Evolutionary conservation across 2,113 vertebrate species (phyloP), one percentile per base, ranked within the genome.

Genomic region (Oryzias curvinotus): DNA sequence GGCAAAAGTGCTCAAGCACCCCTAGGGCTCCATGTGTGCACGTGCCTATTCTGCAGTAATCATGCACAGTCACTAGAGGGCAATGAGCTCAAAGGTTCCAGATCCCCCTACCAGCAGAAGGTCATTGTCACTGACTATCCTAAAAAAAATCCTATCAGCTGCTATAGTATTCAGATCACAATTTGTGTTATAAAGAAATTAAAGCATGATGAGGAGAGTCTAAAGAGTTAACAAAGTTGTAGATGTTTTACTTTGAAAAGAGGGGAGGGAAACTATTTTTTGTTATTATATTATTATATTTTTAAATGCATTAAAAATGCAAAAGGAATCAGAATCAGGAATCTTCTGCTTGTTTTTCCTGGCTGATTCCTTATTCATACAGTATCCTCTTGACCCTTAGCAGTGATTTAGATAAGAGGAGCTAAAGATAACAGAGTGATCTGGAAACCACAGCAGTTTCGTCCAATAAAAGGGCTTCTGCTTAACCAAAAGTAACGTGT

Each of bases 1-100:
- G 21, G 21, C 2, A 36, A 12, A 10, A 10, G 36, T 12, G 30
- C 8, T 36, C 30, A 36, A 36, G 36, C 36, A 36, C 36, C 36
- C 36, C 36, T 13, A 10, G 10, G 8, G 36, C 36, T 12, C 1
- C 12, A 36, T 3, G 36, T 12, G 30, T 36, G 7, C 30, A 36
- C 7, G 3, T 1, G 3, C 1, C 3, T 21, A 21, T n/a, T n/a
- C 44, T 47, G 17, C 28, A 42, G 52, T 54, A 5, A 15, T 5
- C 19, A 43, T 18, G 5, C 5, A 48, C 36, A 3, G 48, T 66
- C 82, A 88, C 42, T 61, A 85, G 86, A 70, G 80, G 86, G 73
- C 70, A 25, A 6, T 63, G 65, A 25, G 52, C 53, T 57, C 73
- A 65, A 69, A 42, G 0, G 2, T 67, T 59, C 36, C 36, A 36